Evolutionary conservation across 2,888 invertebrate genomes (phyloP), one percentile per base, ranked within the genome.

Genomic region (Camponotus fellah): DNA sequence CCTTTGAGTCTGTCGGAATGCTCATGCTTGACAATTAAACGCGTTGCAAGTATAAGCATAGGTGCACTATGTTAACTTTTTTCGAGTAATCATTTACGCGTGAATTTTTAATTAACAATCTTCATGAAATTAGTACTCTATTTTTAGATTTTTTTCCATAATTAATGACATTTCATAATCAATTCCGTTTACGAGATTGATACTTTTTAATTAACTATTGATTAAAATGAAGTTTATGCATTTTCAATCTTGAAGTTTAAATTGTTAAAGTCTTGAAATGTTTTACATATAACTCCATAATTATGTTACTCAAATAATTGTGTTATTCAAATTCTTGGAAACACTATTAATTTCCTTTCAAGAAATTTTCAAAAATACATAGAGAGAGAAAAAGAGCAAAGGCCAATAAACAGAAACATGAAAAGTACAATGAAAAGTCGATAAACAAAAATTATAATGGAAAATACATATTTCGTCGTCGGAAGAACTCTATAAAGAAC

Each of bases 1-100:
- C 17, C 26, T 60, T 60, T 17, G 37, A 34, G 10, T 79, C 17
- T 56, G 46, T 37, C 46, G 37, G 46, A 69, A 69, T 71, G 21
- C 46, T 69, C 26, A 46, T 69, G 71, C 60, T 71, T 49, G 60
- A 80, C 49, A 60, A 79, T 79, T 69, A 69, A 56, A 80, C 37
- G 46, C 34, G 17, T 69, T 68, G 68, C n/a, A 32, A 32, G 43
- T 58, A 68, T 58, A 79, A 58, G 21, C 43, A n/a, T 14, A 40
- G 6, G 21, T 56, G 66, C 49, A 32, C n/a, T 40, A 21, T 1
- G 12, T 40, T 34, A 32, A n/a, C 21, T 49, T 37, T 10, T 79
- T 37, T 12, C n/a, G 6, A 2, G 1, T 46, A 46, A 79, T 69
- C n/a, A 69, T 66, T 69, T 69, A 46, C 12, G n/a, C 32, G 12